Conservation (phyloP, 1,140 invertebrate genomes). For the Tetraneura akinire region DNA sequence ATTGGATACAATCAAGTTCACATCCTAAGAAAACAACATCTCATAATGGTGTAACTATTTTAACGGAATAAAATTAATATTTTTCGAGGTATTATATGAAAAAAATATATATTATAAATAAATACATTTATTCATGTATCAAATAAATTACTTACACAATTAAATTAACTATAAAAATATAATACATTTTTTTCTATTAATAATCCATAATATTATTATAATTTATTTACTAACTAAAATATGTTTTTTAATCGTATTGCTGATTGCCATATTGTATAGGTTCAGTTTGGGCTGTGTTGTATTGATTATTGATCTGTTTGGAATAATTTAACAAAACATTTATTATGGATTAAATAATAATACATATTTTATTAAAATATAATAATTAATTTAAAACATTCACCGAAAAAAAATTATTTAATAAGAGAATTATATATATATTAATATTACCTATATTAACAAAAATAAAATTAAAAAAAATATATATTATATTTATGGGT, state of each 20-base stretch:
- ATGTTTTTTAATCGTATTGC: slow-evolving; percentile 24
- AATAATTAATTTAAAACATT: too few relatives aligned
- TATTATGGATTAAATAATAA: too few relatives aligned
- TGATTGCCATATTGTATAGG: slow-evolving; percentile 18
- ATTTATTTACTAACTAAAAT: neutral
- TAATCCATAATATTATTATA: neutral
- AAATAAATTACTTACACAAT: slow-evolving; percentile 1
- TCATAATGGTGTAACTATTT: neutral
- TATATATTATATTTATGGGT: too few relatives aligned
- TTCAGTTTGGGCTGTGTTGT: neutral
- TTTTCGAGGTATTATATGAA: neutral
- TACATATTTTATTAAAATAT: too few relatives aligned
- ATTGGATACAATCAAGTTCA: neutral
- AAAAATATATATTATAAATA: neutral
- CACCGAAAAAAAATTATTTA: too few relatives aligned
- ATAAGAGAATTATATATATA: too few relatives aligned
- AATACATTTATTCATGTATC: neutral
- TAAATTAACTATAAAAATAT: neutral
- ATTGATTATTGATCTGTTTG: neutral
- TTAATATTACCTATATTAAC: too few relatives aligned
- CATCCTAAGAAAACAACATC: neutral
- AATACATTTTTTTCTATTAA: neutral
- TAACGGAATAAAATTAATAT: neutral
- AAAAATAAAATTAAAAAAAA: too few relatives aligned
- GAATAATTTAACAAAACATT: too few relatives aligned